These are phyloP conservation scores for Pterostichus madidus DNA, from an alignment of 2,888 invertebrate species.

Conservation along the genomic window DNA sequence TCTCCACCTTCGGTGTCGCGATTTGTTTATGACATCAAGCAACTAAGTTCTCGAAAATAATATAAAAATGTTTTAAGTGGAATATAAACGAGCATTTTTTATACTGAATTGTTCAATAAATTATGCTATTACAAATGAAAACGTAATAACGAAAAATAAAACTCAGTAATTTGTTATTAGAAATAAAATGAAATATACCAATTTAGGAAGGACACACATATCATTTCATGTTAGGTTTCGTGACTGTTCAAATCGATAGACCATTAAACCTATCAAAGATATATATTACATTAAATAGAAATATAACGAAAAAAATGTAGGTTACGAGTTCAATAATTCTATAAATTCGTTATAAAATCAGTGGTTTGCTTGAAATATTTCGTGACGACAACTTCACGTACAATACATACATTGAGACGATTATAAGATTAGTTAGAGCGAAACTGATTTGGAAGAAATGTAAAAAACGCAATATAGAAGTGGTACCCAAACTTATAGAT, in stretches of 20 bases:
- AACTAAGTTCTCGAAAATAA: too few relatives aligned
- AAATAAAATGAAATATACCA: too few relatives aligned
- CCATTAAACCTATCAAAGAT: neutral
- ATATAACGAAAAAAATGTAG: slow-evolving; percentile 28
- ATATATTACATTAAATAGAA: slow-evolving; percentile 5
- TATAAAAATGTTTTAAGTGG: too few relatives aligned
- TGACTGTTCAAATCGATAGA: neutral
- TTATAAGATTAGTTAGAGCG: slow-evolving; percentile 21
- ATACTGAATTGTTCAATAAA: too few relatives aligned
- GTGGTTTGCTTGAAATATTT: slow-evolving; percentile 28
- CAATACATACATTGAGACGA: neutral
- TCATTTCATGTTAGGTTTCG: neutral
- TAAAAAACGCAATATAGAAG: too few relatives aligned
- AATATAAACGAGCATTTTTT: too few relatives aligned
- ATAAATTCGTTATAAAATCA: slow-evolving; percentile 19
- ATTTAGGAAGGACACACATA: neutral
- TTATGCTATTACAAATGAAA: too few relatives aligned
- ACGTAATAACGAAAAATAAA: too few relatives aligned
- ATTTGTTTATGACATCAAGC: too few relatives aligned
- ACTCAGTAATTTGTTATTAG: too few relatives aligned
- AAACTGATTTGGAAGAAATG: slow-evolving; percentile 15
- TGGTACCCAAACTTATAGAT: too few relatives aligned
- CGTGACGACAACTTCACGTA: slow-evolving; percentile 17
- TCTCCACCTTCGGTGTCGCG: too few relatives aligned
- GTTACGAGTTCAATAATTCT: slow-evolving; percentile 30